Conservation (phyloP, 2,888 invertebrate genomes). For the Perizoma flavofasciatum region DNA sequence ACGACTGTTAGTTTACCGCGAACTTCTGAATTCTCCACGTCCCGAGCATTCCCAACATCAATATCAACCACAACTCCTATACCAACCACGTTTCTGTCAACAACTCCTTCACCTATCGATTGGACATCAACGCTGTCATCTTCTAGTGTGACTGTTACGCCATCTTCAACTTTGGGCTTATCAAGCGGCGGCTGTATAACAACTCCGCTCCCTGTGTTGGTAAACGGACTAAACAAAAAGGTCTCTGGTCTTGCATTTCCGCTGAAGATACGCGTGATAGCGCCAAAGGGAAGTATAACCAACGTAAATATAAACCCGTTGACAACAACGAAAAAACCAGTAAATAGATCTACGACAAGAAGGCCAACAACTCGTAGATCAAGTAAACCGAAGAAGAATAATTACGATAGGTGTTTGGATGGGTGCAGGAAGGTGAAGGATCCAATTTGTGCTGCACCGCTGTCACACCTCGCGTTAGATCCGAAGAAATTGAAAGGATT, state of each 20-base stretch:
- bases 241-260: conserved; percentile 28
- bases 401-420: conserved; percentile 64
- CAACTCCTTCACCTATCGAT: conserved; percentile 7
- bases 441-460: conserved; percentile 68
- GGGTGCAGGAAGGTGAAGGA: conserved; percentile 63
- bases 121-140: conserved; percentile 14
- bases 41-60: conserved; percentile 9
- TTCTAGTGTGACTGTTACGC: conserved; percentile 35
- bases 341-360: conserved; percentile 48
- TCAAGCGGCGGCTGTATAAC: conserved; percentile 14
- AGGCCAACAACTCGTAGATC: conserved; percentile 52
- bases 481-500: conserved; percentile 71
- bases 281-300: conserved; percentile 66
- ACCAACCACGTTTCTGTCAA: conserved; percentile 14
- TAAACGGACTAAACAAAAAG: conserved; percentile 11
- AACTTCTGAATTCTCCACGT: conserved; percentile 14
- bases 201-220: conserved; percentile 15
- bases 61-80: conserved; percentile 18
- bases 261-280: conserved; percentile 63
- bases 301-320: conserved; percentile 61
- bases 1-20: conserved; percentile 19
- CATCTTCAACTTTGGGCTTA: conserved; percentile 34
- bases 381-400: conserved; percentile 60
- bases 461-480: conserved; percentile 57
- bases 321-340: conserved; percentile 26